Evolutionary conservation across 2,888 invertebrate species (phyloP), one percentile per base, ranked within the genome.

Genomic region (Netelia melanura): DNA sequence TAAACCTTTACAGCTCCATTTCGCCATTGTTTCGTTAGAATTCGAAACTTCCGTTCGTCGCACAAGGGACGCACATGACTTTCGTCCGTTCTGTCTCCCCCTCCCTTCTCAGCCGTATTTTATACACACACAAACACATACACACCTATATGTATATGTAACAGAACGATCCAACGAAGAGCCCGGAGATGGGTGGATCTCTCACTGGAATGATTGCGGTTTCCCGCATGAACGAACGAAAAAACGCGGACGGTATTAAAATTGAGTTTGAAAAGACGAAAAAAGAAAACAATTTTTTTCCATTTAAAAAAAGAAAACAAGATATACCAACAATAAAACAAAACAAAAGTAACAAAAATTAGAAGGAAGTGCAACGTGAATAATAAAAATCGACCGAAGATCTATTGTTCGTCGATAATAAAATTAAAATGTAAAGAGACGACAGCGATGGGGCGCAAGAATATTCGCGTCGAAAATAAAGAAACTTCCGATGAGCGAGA

Each of bases 21-120:
- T 88, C 89, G 86, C 89, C 87, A 90, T 89, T 90, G 91, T 91
- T 91, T 91, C 90, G 89, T 90, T 89, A 89, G 88, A 89, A 90
- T 89, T 89, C 86, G 87, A 90, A 91, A 92, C 92, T 92, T 92
- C 92, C 92, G 91, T 89, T 91, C 86, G 87, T 58, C 56, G n/a
- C n/a, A 21, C 17, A 58, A 58, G 21, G 21, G 58, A 58, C 21
- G 48, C 48, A 48, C 48, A 48, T 14, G 48, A 30, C 58, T 17
- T 48, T 21, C 21, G n/a, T 21, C 58, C 48, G 10, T 48, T 48
- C 48, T 14, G 23, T 48, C 58, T 67, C 25, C 25, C 23, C 23
- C 30, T 25, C 44, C 70, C 17, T 44, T 17, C 21, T 71, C 21
- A 5, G 30, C 30, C 30, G 30, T 71, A 30, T 54, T 52, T 71